These are phyloP conservation scores for Aptenodytes patagonicus DNA, from an alignment of 2,113 vertebrate species.

Conservation along the genomic window DNA sequence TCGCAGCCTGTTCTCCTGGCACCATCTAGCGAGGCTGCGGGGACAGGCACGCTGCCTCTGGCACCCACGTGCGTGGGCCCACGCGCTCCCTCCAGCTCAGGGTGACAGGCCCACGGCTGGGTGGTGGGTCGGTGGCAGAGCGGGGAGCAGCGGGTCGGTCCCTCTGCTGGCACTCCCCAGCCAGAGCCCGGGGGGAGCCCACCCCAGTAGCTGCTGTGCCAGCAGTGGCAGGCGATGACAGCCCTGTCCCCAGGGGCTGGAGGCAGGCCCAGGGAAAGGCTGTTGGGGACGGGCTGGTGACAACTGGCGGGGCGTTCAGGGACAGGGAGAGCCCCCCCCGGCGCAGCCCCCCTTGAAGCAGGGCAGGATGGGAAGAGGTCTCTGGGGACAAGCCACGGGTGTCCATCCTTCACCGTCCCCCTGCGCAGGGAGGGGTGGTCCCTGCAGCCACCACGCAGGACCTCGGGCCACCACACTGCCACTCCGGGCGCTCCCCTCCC, in stretches of 20 bases:
- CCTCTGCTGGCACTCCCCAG: not conserved
- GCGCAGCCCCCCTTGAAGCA: not conserved
- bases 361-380: not conserved
- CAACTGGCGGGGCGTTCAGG: rapidly evolving
- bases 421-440: rapidly evolving
- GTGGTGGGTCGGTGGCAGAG: rapidly evolving
- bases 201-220: not conserved
- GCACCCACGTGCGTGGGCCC: not conserved
- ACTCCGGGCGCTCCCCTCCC: rapidly evolving
- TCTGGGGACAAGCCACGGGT: not conserved
- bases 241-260: not conserved
- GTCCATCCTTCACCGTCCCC: rapidly evolving
- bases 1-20: slow-evolving; percentile 42
- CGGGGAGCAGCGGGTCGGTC: not conserved
- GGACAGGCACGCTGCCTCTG: not conserved
- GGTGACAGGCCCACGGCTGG: not conserved
- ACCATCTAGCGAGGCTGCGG: slow-evolving; percentile 54
- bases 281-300: not conserved
- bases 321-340: not conserved
- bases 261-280: not conserved
- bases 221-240: not conserved
- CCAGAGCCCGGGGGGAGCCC: not conserved
- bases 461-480: not conserved
- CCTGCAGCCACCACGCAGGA: rapidly evolving
- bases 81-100: rapidly evolving